phyloP scores from a whole-genome alignment of 2,888 invertebrate species.

The Eilema depressum region DNA sequence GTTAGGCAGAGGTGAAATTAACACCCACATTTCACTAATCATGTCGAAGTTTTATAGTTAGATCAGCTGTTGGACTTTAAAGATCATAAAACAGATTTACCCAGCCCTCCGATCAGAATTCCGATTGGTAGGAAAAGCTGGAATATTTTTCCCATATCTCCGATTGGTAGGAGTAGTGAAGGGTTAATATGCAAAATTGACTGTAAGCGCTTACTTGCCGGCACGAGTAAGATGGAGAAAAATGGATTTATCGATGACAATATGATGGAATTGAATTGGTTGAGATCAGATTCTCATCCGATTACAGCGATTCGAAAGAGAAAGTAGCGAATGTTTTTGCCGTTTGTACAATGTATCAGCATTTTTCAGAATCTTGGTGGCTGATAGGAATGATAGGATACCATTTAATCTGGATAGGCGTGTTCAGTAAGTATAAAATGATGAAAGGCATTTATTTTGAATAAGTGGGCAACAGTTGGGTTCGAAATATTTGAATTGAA shows the following conservation, averaged over 20 bases:
- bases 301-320: neutral
- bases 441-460: neutral
- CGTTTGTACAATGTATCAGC: neutral
- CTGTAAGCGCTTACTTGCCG: neutral
- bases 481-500: neutral
- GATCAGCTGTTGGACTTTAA: too few relatives aligned
- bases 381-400: conserved; percentile 4
- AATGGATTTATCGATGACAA: neutral
- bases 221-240: neutral
- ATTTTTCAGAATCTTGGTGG: neutral
- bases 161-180: neutral
- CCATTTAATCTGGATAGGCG: neutral
- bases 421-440: neutral
- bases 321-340: neutral
- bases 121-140: too few relatives aligned
- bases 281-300: neutral
- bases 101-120: too few relatives aligned
- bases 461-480: neutral
- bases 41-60: too few relatives aligned
- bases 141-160: too few relatives aligned
- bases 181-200: neutral
- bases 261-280: neutral
- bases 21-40: too few relatives aligned
- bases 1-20: too few relatives aligned
- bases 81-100: too few relatives aligned